Conservation (phyloP, 2,888 invertebrate genomes). For the Scrobipalpa costella region DNA sequence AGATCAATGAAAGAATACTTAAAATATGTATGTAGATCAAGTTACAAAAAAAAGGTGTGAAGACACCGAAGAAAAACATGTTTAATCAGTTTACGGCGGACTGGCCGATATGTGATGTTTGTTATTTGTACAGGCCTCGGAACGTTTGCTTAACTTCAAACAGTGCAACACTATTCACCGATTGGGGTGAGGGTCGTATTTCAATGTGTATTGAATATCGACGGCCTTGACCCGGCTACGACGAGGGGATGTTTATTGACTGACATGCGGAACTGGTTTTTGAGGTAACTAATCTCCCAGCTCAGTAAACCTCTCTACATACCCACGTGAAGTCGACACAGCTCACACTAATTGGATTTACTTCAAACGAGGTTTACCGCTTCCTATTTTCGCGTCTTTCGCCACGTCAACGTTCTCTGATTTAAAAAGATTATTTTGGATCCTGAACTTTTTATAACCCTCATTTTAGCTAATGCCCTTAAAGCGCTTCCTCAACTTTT, state of each 20-base stretch:
- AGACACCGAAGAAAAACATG: slow-evolving; percentile 15
- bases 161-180: slow-evolving; percentile 27
- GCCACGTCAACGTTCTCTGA: slow-evolving; percentile 11
- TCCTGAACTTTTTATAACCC: slow-evolving; percentile 27
- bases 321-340: background rate
- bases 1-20: too few species aligned
- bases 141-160: slow-evolving; percentile 27
- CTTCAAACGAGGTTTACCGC: slow-evolving; percentile 13
- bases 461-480: slow-evolving; percentile 6
- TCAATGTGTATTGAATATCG: slow-evolving; percentile 56
- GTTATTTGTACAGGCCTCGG: slow-evolving; percentile 22
- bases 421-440: slow-evolving; percentile 25
- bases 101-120: slow-evolving; percentile 13
- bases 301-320: slow-evolving; percentile 10
- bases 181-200: slow-evolving; percentile 55
- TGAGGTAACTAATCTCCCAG: slow-evolving; percentile 25
- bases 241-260: slow-evolving; percentile 46
- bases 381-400: slow-evolving; percentile 11
- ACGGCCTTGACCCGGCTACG: slow-evolving; percentile 61
- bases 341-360: slow-evolving; percentile 13
- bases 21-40: too few species aligned
- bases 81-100: background rate
- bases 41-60: slow-evolving; percentile 3
- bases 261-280: slow-evolving; percentile 26
- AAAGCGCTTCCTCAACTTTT: slow-evolving; percentile 9